Percentiles rank a stretch among this genome's conserved stretches.
These are phyloP conservation scores for Scaptomyza polygonia DNA, from an alignment of 2,888 invertebrate species.

Conservation along the genomic window DNA sequence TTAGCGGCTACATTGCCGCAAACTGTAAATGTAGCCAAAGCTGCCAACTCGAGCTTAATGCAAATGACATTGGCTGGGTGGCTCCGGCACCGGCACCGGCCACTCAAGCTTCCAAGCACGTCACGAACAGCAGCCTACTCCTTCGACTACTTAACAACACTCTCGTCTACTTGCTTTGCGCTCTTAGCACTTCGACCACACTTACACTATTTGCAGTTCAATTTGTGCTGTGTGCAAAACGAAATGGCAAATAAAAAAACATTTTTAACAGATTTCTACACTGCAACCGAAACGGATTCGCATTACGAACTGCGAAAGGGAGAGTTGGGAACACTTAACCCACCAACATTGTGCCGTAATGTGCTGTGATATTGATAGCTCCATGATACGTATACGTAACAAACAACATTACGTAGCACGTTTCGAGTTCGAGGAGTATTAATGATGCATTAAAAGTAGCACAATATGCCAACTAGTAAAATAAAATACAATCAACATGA, in stretches of 20 bases:
- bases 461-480: slow-evolving; percentile 13
- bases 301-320: slow-evolving; percentile 39
- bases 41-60: slow-evolving; percentile 40
- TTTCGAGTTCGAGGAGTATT: slow-evolving; percentile 19
- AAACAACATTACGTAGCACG: slow-evolving; percentile 32
- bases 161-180: no score
- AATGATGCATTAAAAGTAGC: slow-evolving; percentile 25
- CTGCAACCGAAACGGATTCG: slow-evolving; percentile 36
- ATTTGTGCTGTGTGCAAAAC: slow-evolving; percentile 72
- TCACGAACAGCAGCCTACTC: slow-evolving; percentile 34
- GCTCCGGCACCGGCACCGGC: not conserved
- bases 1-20: slow-evolving; percentile 59
- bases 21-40: slow-evolving; percentile 58
- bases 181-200: slow-evolving; percentile 28
- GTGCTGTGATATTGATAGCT: slow-evolving; percentile 38
- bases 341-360: slow-evolving; percentile 55
- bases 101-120: slow-evolving; percentile 1
- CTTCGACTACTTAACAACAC: slow-evolving; percentile 18
- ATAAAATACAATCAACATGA: no score
- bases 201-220: slow-evolving; percentile 67
- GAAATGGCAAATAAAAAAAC: slow-evolving; percentile 62
- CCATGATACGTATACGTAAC: slow-evolving; percentile 30
- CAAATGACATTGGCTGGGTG: slow-evolving; percentile 43
- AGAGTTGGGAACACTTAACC: slow-evolving; percentile 23
- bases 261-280: slow-evolving; percentile 52